Evolutionary conservation across 2,113 vertebrate genomes (phyloP).

Genomic region (Catharus fuscescens): DNA sequence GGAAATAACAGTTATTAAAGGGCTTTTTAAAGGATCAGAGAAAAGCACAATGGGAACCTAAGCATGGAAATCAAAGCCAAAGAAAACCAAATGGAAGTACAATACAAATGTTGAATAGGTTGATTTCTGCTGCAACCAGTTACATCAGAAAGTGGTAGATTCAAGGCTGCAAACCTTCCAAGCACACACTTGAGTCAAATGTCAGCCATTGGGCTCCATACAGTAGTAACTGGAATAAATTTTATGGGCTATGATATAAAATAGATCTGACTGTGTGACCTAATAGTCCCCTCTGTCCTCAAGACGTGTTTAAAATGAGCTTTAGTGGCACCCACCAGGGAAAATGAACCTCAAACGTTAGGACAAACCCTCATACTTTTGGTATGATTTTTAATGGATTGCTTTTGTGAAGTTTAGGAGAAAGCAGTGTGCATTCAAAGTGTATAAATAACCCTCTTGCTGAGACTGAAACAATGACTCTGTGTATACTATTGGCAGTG

Average conservation of each 20-base stretch:
- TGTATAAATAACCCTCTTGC: constrained; percentile 55
- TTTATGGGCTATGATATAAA: neutral
- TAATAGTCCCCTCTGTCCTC: neutral
- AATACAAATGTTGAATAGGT: constrained; percentile 18
- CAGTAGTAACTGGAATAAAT: constrained; percentile 14
- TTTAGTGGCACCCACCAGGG: neutral
- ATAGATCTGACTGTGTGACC: neutral
- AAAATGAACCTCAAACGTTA: neutral
- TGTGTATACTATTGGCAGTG: constrained; percentile 45
- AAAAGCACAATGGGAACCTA: constrained; percentile 31
- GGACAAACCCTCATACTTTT: neutral
- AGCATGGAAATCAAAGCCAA: constrained; percentile 38
- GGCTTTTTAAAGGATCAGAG: neutral
- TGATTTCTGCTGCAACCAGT: constrained; percentile 48
- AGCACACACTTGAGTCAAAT: neutral
- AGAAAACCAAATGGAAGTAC: constrained; percentile 27
- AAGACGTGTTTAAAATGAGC: neutral
- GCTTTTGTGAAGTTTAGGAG: neutral
- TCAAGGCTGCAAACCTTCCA: constrained; percentile 11
- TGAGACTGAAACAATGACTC: constrained; percentile 57
- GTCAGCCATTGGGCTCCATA: neutral
- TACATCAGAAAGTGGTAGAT: neutral
- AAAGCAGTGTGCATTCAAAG: neutral
- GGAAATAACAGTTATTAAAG: constrained; percentile 25
- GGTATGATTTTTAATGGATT: neutral